Conservation (phyloP, 53 echinoderm and acorn worm species). For the Crossaster papposus region DNA sequence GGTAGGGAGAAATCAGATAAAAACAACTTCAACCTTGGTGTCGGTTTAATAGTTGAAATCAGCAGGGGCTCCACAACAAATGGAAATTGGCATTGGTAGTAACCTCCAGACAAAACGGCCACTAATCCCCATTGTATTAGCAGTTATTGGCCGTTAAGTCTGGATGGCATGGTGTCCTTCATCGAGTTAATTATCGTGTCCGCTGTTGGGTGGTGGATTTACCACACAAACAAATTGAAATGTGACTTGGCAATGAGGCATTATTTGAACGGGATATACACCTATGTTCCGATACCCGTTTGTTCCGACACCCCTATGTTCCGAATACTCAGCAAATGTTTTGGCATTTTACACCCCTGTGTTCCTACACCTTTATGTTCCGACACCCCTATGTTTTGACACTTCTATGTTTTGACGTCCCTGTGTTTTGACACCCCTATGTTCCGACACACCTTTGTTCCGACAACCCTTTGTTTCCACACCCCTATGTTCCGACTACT, state of each 20-base stretch:
- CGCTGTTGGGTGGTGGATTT: background rate
- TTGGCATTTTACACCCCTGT: too few relatives aligned
- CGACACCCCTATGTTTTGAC: too few relatives aligned
- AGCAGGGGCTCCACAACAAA: background rate
- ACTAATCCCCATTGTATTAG: background rate
- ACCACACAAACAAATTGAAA: background rate
- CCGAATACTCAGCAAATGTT: too few relatives aligned
- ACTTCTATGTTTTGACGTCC: too few relatives aligned
- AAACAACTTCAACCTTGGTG: background rate
- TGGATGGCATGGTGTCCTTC: conserved; percentile 28
- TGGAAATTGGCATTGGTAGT: background rate
- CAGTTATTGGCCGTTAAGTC: background rate
- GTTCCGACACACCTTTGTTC: too few relatives aligned
- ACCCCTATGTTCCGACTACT: too few relatives aligned
- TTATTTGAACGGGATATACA: background rate
- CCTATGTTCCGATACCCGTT: too few relatives aligned
- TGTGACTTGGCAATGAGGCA: background rate
- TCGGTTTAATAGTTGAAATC: conserved; percentile 19
- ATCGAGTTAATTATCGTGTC: background rate
- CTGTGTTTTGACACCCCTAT: too few relatives aligned
- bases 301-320: too few relatives aligned
- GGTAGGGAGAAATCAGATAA: background rate
- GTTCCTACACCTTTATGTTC: too few relatives aligned
- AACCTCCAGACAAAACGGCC: background rate
- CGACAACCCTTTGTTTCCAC: too few relatives aligned